These are phyloP conservation scores for Zoanthus solanderi DNA, from an alignment of 92 coral and sea anemone species.

Conservation along the genomic window DNA sequence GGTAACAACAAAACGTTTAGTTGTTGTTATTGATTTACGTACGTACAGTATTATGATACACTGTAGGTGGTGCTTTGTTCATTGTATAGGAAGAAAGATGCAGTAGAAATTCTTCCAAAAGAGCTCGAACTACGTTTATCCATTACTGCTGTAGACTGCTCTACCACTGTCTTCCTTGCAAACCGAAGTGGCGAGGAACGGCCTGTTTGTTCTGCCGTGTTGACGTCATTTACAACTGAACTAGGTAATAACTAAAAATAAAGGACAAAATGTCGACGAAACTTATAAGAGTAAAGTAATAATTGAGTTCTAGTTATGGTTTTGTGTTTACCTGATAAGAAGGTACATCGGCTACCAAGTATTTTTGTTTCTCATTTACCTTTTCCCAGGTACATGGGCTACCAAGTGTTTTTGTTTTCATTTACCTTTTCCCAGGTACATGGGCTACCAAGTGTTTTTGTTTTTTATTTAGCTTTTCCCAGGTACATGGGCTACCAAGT, in stretches of 20 bases:
- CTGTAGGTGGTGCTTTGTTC: constrained; percentile 22
- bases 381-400: not conserved
- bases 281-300: no score
- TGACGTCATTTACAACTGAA: constrained; percentile 71
- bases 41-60: no score
- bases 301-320: no score
- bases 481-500: not conserved
- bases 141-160: constrained; percentile 76
- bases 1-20: no score
- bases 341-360: not conserved
- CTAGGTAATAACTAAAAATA: constrained; percentile 14
- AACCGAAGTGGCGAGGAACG: constrained; percentile 54
- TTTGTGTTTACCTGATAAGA: no score
- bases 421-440: not conserved
- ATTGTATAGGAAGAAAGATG: constrained; percentile 28
- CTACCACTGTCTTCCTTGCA: constrained; percentile 71
- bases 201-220: constrained; percentile 86
- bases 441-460: not conserved
- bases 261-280: no score
- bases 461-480: no score
- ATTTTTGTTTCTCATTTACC: not conserved
- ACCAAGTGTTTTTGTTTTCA: not conserved
- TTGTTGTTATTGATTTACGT: no score
- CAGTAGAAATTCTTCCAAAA: constrained; percentile 62
- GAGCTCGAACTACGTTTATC: constrained; percentile 65